Evolutionary conservation across 2,113 vertebrate genomes (phyloP).

Genomic region (Leiothrix lutea): DNA sequence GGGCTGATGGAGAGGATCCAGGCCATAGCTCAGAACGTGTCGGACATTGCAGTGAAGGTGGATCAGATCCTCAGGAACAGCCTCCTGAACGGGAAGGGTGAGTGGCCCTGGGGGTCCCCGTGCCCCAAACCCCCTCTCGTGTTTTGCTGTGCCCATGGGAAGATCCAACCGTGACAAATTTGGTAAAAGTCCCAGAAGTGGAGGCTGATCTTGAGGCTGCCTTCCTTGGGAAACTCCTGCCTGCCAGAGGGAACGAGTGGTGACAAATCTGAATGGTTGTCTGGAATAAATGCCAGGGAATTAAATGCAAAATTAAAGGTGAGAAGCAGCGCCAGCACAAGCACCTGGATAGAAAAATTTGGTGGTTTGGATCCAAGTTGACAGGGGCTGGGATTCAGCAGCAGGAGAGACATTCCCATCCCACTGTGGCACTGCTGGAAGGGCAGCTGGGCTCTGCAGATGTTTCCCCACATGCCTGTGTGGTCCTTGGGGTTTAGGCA

Average conservation of each 20-base stretch:
- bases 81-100: constrained; percentile 82
- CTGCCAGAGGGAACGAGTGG: not conserved
- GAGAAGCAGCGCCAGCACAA: not conserved
- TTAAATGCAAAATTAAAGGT: not conserved
- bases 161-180: not conserved
- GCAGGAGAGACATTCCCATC: not conserved
- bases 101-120: not conserved
- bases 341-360: not conserved
- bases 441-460: not conserved
- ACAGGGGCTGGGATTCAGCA: not conserved
- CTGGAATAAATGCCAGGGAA: not conserved
- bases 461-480: not conserved
- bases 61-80: constrained; percentile 93
- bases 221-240: not conserved
- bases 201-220: not conserved
- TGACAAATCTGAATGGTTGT: not conserved
- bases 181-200: not conserved
- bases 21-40: constrained; percentile 96
- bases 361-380: not conserved
- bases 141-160: not conserved
- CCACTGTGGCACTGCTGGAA: not conserved
- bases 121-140: fast-evolving
- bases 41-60: constrained; percentile 89
- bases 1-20: constrained; percentile 93
- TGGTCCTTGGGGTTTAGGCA: not conserved